Evolutionary conservation across 2,888 invertebrate genomes (phyloP), one percentile per base, ranked within the genome.

Genomic region (Volucella bombylans): DNA sequence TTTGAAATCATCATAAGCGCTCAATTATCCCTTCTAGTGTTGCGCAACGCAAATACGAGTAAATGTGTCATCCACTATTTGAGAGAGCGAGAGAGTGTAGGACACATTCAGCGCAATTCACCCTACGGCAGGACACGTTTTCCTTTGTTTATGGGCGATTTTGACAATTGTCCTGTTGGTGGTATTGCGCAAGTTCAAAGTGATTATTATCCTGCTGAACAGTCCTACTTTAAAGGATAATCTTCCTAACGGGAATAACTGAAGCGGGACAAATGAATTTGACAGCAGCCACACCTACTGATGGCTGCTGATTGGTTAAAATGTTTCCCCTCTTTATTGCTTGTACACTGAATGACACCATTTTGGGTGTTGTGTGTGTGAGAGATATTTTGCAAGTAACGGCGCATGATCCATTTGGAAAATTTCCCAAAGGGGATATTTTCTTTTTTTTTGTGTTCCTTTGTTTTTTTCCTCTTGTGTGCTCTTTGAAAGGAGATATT

Each of bases 121-220:
- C 86, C 88, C 87, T 87, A 86, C 82, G 69, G 76, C 38, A 67
- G 54, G 50, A 69, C 43, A 76, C 14, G 39, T 57, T 73, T 62
- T 52, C 52, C 52, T 62, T n/a, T 61, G 57, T 67, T 50, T 65
- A 18, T 71, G 47, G 55, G 45, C 54, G 55, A 77, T 77, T 80
- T 87, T 86, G 86, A 86, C 83, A 86, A 86, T 78, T 81, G 82
- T 81, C 69, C 71, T 50, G 80, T 83, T 76, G 18, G 52, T 10
- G 59, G 54, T 83, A 71, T 43, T 86, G 90, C 90, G 90, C 90
- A 89, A 87, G 90, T 89, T 88, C 88, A 86, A 86, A 88, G 88
- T 89, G 90, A 90, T 90, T 89, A 90, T 88, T 87, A 86, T 87
- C 54, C 71, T 61, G 73, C 64, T 55, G 86, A 50, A 67, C 64